Percentiles rank a stretch among this genome's conserved stretches.
phyloP scores from a whole-genome alignment of 1,140 invertebrate genomes.

The Bombus vancouverensis region DNA sequence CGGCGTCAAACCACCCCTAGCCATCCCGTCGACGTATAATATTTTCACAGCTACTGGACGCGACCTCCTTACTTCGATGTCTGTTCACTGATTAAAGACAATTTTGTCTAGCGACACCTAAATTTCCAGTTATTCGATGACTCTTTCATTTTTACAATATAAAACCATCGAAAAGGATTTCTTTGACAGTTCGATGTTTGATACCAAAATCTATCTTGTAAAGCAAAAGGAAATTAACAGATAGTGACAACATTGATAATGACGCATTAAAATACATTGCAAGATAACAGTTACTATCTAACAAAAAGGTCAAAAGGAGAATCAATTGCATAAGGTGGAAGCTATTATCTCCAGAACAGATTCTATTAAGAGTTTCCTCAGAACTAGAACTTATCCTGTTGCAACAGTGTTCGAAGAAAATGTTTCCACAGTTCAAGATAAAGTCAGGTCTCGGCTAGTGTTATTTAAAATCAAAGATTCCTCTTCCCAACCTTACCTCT shows the following conservation, averaged over 20 bases:
- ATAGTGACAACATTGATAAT: no score
- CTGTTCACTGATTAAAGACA: background rate
- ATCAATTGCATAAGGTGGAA: slow-evolving; percentile 26
- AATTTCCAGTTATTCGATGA: background rate
- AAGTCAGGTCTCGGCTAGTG: background rate
- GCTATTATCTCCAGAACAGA: slow-evolving; percentile 20
- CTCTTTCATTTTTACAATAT: no score
- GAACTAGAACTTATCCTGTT: background rate
- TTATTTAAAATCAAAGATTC: slow-evolving; percentile 19
- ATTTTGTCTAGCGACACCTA: no score
- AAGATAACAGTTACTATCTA: background rate
- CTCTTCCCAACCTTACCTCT: no score
- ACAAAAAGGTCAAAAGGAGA: background rate
- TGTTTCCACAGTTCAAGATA: background rate
- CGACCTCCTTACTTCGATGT: background rate
- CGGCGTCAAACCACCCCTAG: slow-evolving; percentile 20
- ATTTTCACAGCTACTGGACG: slow-evolving; percentile 32
- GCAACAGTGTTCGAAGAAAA: background rate
- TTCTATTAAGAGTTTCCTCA: slow-evolving; percentile 34
- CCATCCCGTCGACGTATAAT: slow-evolving; percentile 31
- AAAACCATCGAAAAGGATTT: no score
- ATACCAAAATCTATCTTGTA: no score
- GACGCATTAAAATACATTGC: no score
- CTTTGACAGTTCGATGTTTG: no score
- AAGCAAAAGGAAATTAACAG: no score